phyloP scores from a whole-genome alignment of 2,797 vertebrate species.

The Gadopsis marmoratus region DNA sequence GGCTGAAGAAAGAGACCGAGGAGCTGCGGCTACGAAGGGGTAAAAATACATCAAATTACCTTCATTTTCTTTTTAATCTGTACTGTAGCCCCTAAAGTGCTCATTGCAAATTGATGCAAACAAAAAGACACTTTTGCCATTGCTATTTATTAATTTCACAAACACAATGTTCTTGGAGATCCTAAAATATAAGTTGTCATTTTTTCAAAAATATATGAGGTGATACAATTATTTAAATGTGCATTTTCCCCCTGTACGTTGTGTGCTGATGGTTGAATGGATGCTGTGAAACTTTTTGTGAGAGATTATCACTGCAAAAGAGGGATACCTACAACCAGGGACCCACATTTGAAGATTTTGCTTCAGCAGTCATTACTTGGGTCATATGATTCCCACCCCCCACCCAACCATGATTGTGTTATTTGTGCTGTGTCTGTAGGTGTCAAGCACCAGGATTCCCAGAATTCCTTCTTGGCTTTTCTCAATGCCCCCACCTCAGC shows the following conservation, averaged over 20 bases:
- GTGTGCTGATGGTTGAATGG: background rate
- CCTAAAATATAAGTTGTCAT: background rate
- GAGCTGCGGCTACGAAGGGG: conserved; percentile 95
- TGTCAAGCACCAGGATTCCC: conserved; percentile 98
- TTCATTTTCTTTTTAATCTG: background rate
- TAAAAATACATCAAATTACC: background rate
- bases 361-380: conserved; percentile 29
- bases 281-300: background rate
- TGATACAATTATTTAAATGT: background rate
- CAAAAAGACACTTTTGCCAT: background rate
- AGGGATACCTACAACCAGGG: conserved; percentile 6
- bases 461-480: conserved; percentile 99
- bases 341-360: conserved; percentile 24
- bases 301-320: conserved; percentile 45
- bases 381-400: conserved; percentile 39
- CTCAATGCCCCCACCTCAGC: conserved; percentile 96
- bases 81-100: background rate
- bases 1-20: conserved; percentile 94
- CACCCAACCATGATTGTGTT: conserved; percentile 44
- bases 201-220: background rate
- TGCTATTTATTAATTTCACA: background rate
- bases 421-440: conserved; percentile 85
- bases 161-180: background rate
- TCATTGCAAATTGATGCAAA: background rate
- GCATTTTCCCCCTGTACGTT: background rate